Evolutionary conservation across 2,888 invertebrate species (phyloP).

Genomic region (Noctua pronuba): DNA sequence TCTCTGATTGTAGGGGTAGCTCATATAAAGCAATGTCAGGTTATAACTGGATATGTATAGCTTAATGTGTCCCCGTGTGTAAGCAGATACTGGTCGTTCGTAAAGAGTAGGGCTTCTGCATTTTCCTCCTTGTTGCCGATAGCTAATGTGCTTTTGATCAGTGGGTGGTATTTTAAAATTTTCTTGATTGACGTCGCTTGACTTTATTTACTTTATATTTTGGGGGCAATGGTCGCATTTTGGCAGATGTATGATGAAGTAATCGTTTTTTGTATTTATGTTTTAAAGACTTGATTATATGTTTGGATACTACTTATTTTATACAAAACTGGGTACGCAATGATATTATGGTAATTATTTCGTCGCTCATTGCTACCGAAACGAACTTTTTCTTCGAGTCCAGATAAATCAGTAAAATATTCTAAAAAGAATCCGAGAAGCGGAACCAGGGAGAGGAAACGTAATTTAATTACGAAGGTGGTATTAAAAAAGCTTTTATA

Average conservation of each 20-base stretch:
- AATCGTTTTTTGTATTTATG: constrained; percentile 42
- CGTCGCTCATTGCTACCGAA: neutral
- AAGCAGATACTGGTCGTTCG: neutral
- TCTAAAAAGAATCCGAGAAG: neutral
- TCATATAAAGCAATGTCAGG: too few relatives aligned
- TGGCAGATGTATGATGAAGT: constrained; percentile 64
- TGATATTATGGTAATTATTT: neutral
- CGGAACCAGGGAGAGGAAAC: neutral
- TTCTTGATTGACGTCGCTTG: constrained; percentile 68
- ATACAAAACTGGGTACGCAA: neutral
- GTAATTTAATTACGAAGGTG: constrained; percentile 22
- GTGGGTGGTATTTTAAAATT: constrained; percentile 70
- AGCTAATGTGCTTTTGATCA: constrained; percentile 73
- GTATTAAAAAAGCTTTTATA: constrained; percentile 19
- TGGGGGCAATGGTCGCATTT: constrained; percentile 67
- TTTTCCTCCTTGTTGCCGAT: constrained; percentile 51
- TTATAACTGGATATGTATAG: too few relatives aligned
- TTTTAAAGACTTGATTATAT: constrained; percentile 36
- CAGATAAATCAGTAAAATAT: neutral
- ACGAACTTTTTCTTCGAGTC: neutral
- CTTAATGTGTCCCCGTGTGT: too few relatives aligned
- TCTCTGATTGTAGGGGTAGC: neutral
- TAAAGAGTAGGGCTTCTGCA: constrained; percentile 41
- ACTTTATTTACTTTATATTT: constrained; percentile 65
- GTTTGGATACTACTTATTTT: constrained; percentile 15